These are phyloP conservation scores for Atrina japonica DNA, from an alignment of 2,888 invertebrate genomes.

Conservation along the genomic window DNA sequence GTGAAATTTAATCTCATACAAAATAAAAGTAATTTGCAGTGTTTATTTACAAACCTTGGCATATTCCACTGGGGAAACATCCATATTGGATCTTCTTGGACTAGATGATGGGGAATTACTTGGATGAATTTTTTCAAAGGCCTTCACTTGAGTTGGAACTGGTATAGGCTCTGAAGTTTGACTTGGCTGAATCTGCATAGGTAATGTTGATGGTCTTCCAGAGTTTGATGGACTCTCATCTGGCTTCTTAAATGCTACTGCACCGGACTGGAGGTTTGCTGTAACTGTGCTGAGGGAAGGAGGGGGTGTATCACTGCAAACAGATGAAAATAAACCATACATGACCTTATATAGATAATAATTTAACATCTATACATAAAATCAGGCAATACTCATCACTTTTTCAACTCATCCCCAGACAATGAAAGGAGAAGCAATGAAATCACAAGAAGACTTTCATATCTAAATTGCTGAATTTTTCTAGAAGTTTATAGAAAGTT, in stretches of 20 bases:
- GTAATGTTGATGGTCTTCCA: slow-evolving; percentile 65
- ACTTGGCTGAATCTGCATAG: slow-evolving; percentile 54
- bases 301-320: slow-evolving; percentile 48
- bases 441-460: no score
- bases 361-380: not conserved
- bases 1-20: no score
- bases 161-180: slow-evolving; percentile 87
- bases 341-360: not conserved
- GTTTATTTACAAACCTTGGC: slow-evolving; percentile 33
- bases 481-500: no score
- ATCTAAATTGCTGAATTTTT: no score
- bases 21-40: no score
- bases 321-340: not conserved
- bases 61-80: slow-evolving; percentile 32
- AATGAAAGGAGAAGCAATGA: no score
- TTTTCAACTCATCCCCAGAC: no score
- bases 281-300: slow-evolving; percentile 56
- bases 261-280: slow-evolving; percentile 55
- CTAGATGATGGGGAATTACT: slow-evolving; percentile 59
- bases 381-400: no score
- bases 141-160: slow-evolving; percentile 86
- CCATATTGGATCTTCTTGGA: slow-evolving; percentile 34
- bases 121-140: slow-evolving; percentile 81
- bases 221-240: slow-evolving; percentile 51
- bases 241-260: slow-evolving; percentile 63